Evolutionary conservation across 2,113 vertebrate species (phyloP).

Genomic region (Neolamprologus falcicula): DNA sequence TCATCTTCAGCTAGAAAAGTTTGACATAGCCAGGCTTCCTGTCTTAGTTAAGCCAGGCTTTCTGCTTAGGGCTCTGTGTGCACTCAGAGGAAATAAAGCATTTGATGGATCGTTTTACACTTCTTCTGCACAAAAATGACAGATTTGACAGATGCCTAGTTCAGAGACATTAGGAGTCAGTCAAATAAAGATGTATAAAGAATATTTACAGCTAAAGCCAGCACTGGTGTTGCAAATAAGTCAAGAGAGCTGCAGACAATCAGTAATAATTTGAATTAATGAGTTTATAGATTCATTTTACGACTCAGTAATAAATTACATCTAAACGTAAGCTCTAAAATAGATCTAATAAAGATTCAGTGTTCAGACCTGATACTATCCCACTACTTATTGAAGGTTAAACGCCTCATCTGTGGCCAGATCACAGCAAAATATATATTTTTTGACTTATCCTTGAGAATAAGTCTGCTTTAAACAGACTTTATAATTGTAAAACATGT

Average conservation of each 20-base stretch:
- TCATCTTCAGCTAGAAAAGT: not conserved
- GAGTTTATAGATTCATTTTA: not conserved
- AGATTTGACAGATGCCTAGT: not conserved
- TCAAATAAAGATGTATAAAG: not conserved
- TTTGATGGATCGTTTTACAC: not conserved
- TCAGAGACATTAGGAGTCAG: not conserved
- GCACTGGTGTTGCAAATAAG: not conserved
- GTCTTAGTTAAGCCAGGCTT: not conserved
- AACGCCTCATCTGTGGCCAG: accelerated
- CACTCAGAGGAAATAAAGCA: not conserved
- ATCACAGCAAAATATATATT: not conserved
- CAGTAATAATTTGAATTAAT: not conserved
- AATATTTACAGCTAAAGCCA: not conserved
- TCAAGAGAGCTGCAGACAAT: not conserved
- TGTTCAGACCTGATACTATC: not conserved
- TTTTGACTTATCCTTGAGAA: not conserved
- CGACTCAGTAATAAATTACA: not conserved
- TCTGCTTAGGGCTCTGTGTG: not conserved
- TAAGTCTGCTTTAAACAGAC: not conserved
- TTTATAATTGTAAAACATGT: not conserved
- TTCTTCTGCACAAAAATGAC: not conserved
- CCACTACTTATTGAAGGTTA: not conserved
- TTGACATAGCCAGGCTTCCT: not conserved
- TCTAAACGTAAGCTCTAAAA: not conserved
- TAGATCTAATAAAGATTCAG: not conserved